phyloP scores from a whole-genome alignment of 2,113 vertebrate species.

The Thamnophis sirtalis region DNA sequence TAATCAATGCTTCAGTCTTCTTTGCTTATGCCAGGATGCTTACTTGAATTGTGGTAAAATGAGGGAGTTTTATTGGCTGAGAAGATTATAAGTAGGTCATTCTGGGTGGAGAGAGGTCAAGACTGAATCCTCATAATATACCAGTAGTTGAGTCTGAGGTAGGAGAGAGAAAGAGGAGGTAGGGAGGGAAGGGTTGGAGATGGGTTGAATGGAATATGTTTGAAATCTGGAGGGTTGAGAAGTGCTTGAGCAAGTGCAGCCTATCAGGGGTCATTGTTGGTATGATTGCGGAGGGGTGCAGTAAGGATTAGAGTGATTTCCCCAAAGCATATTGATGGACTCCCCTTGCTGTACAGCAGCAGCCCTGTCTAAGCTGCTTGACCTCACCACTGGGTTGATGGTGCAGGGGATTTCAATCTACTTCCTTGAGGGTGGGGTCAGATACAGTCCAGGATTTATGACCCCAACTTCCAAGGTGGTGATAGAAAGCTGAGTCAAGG shows the following conservation, averaged over 20 bases:
- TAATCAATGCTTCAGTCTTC: background rate
- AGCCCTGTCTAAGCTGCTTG: background rate
- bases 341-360: background rate
- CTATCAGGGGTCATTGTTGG: background rate
- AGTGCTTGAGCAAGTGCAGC: background rate
- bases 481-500: background rate
- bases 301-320: background rate
- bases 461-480: background rate
- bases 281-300: background rate
- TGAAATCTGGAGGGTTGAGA: background rate
- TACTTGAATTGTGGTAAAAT: background rate
- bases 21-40: background rate
- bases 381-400: background rate
- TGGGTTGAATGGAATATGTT: background rate
- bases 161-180: background rate
- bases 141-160: background rate
- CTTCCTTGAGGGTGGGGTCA: background rate
- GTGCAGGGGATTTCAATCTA: background rate
- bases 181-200: background rate
- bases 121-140: background rate
- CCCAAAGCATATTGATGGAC: background rate
- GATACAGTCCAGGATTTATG: background rate
- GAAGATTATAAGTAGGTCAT: background rate
- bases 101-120: background rate
- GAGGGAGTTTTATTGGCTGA: background rate